Conservation (phyloP, 37 sponge, comb jelly and placozoan genomes). For the Cliona cf. orientalis region DNA sequence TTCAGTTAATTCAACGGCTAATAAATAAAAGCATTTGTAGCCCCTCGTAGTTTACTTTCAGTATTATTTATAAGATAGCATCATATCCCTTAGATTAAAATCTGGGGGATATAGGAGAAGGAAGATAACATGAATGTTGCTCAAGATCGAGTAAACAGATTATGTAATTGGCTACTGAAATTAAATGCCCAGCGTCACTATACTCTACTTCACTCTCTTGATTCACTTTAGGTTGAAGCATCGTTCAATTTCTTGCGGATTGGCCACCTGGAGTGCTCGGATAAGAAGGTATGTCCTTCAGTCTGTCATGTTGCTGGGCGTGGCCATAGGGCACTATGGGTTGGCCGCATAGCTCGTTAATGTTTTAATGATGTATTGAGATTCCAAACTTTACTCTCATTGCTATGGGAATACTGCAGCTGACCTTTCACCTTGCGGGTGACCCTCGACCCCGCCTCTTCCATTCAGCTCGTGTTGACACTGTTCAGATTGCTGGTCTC, state of each 20-base stretch:
- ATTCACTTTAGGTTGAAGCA: slow-evolving; percentile 73
- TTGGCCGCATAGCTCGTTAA: background rate
- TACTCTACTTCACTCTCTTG: too few species aligned
- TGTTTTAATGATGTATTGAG: too few species aligned
- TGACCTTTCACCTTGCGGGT: slow-evolving; percentile 56
- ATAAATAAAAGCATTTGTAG: too few species aligned
- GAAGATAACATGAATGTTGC: too few species aligned
- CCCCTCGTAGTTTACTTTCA: too few species aligned
- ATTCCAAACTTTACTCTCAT: background rate
- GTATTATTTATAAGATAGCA: too few species aligned
- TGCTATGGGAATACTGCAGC: slow-evolving; percentile 11
- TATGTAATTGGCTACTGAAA: too few species aligned
- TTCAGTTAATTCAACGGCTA: too few species aligned
- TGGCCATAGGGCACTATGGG: background rate
- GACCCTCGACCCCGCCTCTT: slow-evolving; percentile 58
- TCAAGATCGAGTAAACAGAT: too few species aligned
- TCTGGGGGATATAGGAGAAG: too few species aligned
- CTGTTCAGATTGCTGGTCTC: slow-evolving; percentile 55
- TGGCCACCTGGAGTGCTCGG: slow-evolving; percentile 45
- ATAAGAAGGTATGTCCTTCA: slow-evolving; percentile 29
- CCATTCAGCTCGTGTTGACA: slow-evolving; percentile 36
- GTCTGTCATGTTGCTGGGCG: background rate
- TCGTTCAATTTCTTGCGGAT: slow-evolving; percentile 75
- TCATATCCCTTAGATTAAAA: too few species aligned
- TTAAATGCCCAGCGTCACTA: too few species aligned